Conservation (phyloP, 2,888 invertebrate genomes). For the Brassicogethes aeneus region DNA sequence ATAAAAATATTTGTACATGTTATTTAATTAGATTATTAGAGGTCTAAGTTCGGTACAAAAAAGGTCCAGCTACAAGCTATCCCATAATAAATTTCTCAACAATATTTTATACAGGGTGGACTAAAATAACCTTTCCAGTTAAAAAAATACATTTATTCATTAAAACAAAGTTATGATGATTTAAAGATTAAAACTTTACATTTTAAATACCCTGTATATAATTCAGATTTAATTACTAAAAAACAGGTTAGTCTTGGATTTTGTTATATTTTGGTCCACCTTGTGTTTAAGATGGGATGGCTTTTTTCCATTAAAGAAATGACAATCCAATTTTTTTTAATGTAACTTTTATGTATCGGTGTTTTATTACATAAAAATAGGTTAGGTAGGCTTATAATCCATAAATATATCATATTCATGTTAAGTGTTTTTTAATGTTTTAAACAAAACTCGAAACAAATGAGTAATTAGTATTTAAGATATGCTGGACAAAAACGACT, state of each 20-base stretch:
- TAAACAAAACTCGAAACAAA: not conserved
- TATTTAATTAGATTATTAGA: constrained; percentile 27
- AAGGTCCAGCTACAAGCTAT: too few relatives aligned
- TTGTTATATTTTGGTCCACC: too few relatives aligned
- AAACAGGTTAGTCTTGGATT: too few relatives aligned
- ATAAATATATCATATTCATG: constrained; percentile 16
- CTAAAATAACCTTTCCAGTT: constrained; percentile 26
- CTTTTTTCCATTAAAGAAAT: too few relatives aligned
- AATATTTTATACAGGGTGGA: too few relatives aligned
- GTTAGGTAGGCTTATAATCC: constrained; percentile 21
- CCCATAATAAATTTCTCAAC: too few relatives aligned
- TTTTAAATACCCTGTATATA: too few relatives aligned
- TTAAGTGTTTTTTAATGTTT: constrained; percentile 19
- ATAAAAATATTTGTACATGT: constrained; percentile 42
- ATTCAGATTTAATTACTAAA: too few relatives aligned
- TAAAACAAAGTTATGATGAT: constrained; percentile 4
- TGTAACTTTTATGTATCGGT: constrained; percentile 34
- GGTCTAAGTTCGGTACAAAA: constrained; percentile 14
- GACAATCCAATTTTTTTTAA: constrained; percentile 39
- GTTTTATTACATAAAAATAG: constrained; percentile 31
- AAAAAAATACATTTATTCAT: constrained; percentile 8
- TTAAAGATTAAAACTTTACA: constrained; percentile 20
- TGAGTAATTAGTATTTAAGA: too few relatives aligned
- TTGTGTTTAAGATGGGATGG: too few relatives aligned
- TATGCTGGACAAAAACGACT: too few relatives aligned